Base-by-base conservation (phyloP, 2,888 invertebrate genomes). In the Diloba caeruleocephala region DNA sequence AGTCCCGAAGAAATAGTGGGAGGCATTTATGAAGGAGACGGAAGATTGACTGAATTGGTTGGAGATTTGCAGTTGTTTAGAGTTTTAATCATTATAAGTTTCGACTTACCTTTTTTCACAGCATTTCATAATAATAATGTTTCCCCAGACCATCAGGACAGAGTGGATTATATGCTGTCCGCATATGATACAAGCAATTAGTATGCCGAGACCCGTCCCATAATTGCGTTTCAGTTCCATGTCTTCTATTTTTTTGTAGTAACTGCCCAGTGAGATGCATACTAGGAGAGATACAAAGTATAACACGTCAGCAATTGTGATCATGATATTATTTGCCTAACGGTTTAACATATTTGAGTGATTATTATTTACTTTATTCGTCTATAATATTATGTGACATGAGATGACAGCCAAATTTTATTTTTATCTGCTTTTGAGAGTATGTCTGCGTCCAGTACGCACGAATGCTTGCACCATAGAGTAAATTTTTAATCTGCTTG, bases 191-290 rank as follows among this genome's bases (percentile, higher is more conserved):
- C 91, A 84, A 1, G 94, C 87, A 10, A 96, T 83, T 3, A 94
- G 44, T 17, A 96, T 72, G 3, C 96, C 96, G 5, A 96, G 76
- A 0, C 92, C 82, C 0, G 95, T 95, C 3, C 96, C 95, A 38
- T 94, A 87, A 83, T 94, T 94, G 73, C 95, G 94, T 79, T 94
- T 95, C 19, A 81, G 71, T 0, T 87, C 77, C 1, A 80, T 71
- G 67, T 94, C 88, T 14, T 87, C 80, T 17, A 96, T 94, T 64
- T 89, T 89, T 58, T 95, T 94, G 74, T 96, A 95, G 56, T 91
- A 85, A 48, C 91, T 82, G 3, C 96, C 96, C 65, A 96, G 90
- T 4, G 88, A 90, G 31, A 96, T 94, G 51, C 95, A 95, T 38
- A 78, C 28, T 81, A 89, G 1, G 19, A 92, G 60, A 1, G 92